Conservation (phyloP, 2,888 invertebrate species). For the Drosophila subquinaria region DNA sequence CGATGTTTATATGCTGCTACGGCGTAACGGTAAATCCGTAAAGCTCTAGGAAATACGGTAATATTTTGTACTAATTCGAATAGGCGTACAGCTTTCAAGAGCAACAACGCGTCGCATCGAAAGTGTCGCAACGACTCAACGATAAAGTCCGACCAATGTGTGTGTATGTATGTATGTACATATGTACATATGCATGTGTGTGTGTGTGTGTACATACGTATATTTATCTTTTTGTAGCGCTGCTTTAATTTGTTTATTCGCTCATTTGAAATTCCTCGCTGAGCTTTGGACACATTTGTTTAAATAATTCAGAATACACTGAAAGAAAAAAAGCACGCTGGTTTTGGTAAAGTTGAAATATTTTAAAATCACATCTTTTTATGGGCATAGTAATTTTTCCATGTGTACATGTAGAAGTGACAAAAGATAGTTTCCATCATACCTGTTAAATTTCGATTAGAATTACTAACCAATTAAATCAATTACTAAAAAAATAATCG, state of each 20-base stretch:
- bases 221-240: slow-evolving; percentile 48
- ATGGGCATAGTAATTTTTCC: no score
- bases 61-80: slow-evolving; percentile 82
- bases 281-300: slow-evolving; percentile 67
- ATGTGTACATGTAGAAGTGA: no score
- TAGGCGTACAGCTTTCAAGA: slow-evolving; percentile 69
- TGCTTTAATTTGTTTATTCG: slow-evolving; percentile 68
- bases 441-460: no score
- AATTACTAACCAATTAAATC: no score
- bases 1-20: slow-evolving; percentile 52
- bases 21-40: slow-evolving; percentile 77
- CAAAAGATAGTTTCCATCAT: no score
- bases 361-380: no score
- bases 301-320: slow-evolving; percentile 60
- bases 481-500: no score
- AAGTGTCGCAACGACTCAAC: slow-evolving; percentile 21
- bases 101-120: slow-evolving; percentile 26
- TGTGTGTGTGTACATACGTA: slow-evolving; percentile 1
- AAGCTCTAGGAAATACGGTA: slow-evolving; percentile 81
- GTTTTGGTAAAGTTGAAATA: no score
- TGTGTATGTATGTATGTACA: not conserved
- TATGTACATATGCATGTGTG: not conserved
- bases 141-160: slow-evolving; percentile 40
- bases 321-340: not conserved
- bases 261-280: slow-evolving; percentile 55